Evolutionary conservation across 1,140 invertebrate species (phyloP).

Genomic region (Rhyacophila brunnea): DNA sequence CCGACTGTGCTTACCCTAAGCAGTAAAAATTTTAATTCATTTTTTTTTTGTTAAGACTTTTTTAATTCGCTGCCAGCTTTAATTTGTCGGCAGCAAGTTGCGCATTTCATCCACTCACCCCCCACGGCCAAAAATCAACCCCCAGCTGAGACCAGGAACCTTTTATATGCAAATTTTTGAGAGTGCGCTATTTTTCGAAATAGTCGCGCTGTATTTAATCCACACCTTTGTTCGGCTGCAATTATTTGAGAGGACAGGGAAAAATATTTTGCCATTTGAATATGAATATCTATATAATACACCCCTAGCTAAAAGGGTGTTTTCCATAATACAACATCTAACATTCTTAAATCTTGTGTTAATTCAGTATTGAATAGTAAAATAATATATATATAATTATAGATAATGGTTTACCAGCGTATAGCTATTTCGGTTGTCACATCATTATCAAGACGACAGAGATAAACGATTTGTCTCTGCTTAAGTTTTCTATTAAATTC

Average conservation of each 20-base stretch:
- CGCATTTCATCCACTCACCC: conserved; percentile 1
- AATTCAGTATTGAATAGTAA: too few species aligned
- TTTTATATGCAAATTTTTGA: conserved; percentile 33
- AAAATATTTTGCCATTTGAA: conserved; percentile 1
- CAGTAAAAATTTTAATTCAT: conserved; percentile 13
- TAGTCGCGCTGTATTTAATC: too few species aligned
- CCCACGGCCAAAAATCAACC: conserved; percentile 2
- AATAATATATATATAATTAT: too few species aligned
- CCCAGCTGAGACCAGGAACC: conserved; percentile 3
- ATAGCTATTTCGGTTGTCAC: too few species aligned
- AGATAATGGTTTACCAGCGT: too few species aligned
- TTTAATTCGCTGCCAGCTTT: conserved; percentile 32
- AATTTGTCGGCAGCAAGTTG: conserved; percentile 24
- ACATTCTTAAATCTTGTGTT: too few species aligned
- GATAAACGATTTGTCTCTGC: too few species aligned
- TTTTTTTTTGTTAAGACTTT: conserved; percentile 12
- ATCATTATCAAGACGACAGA: too few species aligned
- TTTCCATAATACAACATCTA: too few species aligned
- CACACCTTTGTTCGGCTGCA: too few species aligned
- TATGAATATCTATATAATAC: not conserved
- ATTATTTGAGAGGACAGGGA: conserved; percentile 2
- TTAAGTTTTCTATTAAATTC: too few species aligned
- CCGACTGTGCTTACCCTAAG: not conserved
- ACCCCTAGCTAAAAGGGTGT: too few species aligned
- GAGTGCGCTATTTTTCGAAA: conserved; percentile 7